phyloP scores from a whole-genome alignment of 1,140 invertebrate genomes.

The Telenomus remus region DNA sequence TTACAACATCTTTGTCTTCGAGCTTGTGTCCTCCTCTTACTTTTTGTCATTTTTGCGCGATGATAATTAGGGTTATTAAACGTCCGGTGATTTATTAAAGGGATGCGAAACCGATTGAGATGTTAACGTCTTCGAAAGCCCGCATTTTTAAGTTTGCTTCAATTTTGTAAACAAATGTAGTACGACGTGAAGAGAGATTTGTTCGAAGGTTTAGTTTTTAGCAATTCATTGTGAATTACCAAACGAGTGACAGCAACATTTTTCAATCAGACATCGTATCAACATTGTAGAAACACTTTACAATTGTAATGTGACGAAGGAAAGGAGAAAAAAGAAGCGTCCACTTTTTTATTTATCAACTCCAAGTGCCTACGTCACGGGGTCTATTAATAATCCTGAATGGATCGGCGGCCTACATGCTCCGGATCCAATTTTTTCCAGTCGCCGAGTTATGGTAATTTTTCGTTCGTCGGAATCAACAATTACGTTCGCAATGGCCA shows the following conservation, averaged over 20 bases:
- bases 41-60: too few species aligned
- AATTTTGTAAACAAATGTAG: too few species aligned
- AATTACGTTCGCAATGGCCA: conserved; percentile 52
- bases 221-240: neutral
- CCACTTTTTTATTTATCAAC: conserved; percentile 10
- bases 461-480: conserved; percentile 37
- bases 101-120: too few species aligned
- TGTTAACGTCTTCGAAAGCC: too few species aligned
- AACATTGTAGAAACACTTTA: conserved; percentile 14
- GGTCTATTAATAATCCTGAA: neutral
- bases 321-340: too few species aligned
- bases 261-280: conserved; percentile 10
- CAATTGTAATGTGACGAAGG: conserved; percentile 12
- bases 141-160: neutral
- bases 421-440: conserved; percentile 41
- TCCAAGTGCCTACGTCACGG: conserved; percentile 32
- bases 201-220: too few species aligned
- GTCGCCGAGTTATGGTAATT: conserved; percentile 23
- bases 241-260: conserved; percentile 13
- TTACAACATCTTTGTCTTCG: conserved; percentile 3
- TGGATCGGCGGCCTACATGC: conserved; percentile 35
- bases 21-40: neutral
- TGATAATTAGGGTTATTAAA: conserved; percentile 8
- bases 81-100: neutral
- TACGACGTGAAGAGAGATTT: too few species aligned